These are phyloP conservation scores for Serinus canaria DNA, from an alignment of 2,113 vertebrate species.

Conservation along the genomic window DNA sequence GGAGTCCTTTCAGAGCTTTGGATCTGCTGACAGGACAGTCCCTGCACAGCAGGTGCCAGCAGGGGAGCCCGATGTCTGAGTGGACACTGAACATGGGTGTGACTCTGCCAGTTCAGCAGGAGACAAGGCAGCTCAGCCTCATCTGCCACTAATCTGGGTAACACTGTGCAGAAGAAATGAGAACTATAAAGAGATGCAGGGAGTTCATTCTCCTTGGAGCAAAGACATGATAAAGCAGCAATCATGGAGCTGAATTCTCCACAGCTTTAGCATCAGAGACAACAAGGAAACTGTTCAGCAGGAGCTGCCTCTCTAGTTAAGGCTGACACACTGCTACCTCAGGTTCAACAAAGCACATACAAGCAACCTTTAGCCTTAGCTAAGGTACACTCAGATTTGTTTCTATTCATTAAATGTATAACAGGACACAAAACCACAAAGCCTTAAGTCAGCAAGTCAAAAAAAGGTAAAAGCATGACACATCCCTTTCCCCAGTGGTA, in stretches of 20 bases:
- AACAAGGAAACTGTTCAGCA: background rate
- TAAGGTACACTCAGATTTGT: background rate
- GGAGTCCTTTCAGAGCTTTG: background rate
- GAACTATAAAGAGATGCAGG: background rate
- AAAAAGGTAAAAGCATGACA: background rate
- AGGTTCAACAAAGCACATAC: background rate
- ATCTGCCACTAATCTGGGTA: background rate
- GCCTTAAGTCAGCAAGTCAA: background rate
- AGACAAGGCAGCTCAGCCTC: background rate
- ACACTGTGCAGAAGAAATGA: background rate
- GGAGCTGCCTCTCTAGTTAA: background rate
- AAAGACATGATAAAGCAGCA: background rate
- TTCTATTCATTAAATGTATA: background rate
- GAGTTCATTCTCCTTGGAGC: background rate
- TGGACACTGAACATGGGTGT: background rate
- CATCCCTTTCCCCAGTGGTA: background rate
- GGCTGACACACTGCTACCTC: background rate
- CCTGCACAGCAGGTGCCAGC: background rate
- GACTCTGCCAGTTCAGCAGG: background rate
- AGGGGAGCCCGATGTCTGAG: rapidly evolving
- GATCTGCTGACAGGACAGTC: background rate
- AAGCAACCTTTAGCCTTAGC: background rate
- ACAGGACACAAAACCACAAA: background rate
- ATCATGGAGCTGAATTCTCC: background rate
- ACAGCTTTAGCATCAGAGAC: background rate